Base-by-base conservation (phyloP, 1,140 invertebrate species). In the Bombus picipes region DNA sequence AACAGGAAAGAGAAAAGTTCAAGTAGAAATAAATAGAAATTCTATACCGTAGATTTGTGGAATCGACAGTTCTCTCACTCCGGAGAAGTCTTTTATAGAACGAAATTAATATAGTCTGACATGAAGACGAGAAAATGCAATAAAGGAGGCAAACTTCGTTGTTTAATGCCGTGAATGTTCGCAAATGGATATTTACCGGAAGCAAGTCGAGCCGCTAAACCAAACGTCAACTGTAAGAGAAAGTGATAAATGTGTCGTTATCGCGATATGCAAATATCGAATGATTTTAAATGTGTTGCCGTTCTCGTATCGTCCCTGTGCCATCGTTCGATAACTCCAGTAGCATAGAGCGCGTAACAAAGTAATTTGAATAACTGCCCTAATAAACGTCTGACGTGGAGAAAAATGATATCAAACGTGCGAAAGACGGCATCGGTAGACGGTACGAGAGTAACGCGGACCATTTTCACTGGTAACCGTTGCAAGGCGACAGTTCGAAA, bases 291-390 rank as follows among this genome's bases (percentile, higher is more conserved):
- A 47, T 25, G 25, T 18, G 34, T 53, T 22, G 6, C 47, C 22
- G 47, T 53, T 18, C 47, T 18, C 47, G 47, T 18, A 53, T 39
- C 39, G n/a, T 32, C 10, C 10, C 22, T 28, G 18, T 22, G 9
- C 1, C 37, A 10, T 22, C 41, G 53, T 75, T 83, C 81, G 47
- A 68, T 66, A 39, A 12, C 32, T 83, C 81, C 39, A 53, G 53
- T 83, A 53, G 39, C 47, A 18, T 2, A 32, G 32, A n/a, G 28
- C 34, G 53, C 3, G 72, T 76, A 66, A 66, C 81, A 53, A 83
- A 47, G 73, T 66, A 66, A 83, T 83, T 83, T 83, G 59, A 83
- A 76, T 83, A 83, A 83, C 81, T 53, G 28, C 41, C 15, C 72
- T 66, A 76, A 83, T 83, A 83, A 76, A 76, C 25, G 72, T 83